Evolutionary conservation across 2,113 vertebrate genomes (phyloP).

Genomic region (Clarias batrachus): DNA sequence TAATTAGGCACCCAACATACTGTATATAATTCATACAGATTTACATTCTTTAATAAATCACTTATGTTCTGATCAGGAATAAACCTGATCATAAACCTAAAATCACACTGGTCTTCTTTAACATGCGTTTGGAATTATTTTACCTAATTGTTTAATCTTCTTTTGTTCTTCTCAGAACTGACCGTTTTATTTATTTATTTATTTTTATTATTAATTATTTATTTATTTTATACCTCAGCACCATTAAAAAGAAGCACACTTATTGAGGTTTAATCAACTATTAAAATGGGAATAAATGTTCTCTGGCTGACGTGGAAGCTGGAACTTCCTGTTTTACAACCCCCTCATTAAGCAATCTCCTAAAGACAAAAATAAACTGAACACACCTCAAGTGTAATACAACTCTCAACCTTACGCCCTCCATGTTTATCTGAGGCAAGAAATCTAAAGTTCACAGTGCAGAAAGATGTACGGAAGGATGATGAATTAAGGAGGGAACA

Average conservation of each 20-base stretch:
- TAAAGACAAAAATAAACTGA: background rate
- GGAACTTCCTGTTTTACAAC: background rate
- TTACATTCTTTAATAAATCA: too few relatives aligned
- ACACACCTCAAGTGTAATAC: background rate
- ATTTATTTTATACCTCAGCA: background rate
- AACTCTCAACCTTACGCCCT: background rate
- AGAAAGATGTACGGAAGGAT: background rate
- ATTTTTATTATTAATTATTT: background rate
- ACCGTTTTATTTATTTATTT: background rate
- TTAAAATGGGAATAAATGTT: background rate
- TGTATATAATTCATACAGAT: too few relatives aligned
- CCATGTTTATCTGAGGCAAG: background rate
- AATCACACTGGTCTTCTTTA: background rate
- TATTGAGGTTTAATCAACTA: background rate
- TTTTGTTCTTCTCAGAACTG: background rate
- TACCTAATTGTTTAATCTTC: background rate
- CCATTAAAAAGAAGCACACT: background rate
- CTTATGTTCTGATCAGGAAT: background rate
- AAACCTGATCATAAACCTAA: too few relatives aligned
- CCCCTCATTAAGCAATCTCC: background rate
- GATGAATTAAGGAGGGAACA: background rate
- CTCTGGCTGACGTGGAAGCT: background rate
- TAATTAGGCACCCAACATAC: background rate
- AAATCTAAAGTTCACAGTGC: background rate
- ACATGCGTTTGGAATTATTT: background rate